These are phyloP conservation scores for Momotus momota DNA, from an alignment of 2,797 vertebrate species.

Conservation along the genomic window DNA sequence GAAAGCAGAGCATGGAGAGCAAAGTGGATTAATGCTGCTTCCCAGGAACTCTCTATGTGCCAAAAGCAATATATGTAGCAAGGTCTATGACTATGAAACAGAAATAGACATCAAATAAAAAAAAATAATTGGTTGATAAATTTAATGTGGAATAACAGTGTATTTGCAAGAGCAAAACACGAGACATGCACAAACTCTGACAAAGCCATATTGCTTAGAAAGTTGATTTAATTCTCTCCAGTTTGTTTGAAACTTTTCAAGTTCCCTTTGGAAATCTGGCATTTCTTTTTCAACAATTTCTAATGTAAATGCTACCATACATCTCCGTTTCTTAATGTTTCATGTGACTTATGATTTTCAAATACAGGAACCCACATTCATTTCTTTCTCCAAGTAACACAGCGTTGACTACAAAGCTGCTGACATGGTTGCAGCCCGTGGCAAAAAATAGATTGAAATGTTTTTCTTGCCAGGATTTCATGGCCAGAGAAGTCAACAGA, in stretches of 20 bases:
- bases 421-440: background rate
- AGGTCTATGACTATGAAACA: background rate
- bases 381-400: background rate
- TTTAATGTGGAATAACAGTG: background rate
- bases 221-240: constrained; percentile 17
- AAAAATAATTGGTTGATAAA: background rate
- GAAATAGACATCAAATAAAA: background rate
- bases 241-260: background rate
- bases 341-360: background rate
- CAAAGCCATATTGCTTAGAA: background rate
- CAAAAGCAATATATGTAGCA: background rate
- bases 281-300: background rate
- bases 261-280: background rate
- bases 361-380: background rate
- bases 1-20: background rate
- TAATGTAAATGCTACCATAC: background rate
- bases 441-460: background rate
- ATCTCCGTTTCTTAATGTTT: background rate
- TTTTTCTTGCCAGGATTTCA: background rate
- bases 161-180: constrained; percentile 3
- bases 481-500: background rate
- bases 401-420: background rate
- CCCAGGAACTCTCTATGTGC: background rate
- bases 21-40: background rate
- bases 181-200: background rate